phyloP scores from a whole-genome alignment of 1,140 invertebrate species.

The Campoletis sonorensis region DNA sequence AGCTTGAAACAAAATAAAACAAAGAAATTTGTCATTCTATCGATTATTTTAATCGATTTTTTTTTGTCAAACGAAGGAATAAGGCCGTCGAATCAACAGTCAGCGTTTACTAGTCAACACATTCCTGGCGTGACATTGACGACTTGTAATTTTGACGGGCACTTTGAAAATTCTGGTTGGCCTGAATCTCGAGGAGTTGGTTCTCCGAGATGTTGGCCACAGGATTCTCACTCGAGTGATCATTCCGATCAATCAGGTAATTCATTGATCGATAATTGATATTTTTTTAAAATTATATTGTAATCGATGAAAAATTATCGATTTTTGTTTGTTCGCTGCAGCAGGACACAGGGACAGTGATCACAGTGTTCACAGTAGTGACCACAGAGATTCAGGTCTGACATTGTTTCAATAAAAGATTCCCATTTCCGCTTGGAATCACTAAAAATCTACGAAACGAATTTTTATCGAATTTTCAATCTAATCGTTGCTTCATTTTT shows the following conservation, averaged over 20 bases:
- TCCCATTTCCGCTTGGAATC: not conserved
- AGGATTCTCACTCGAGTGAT: conserved; percentile 71
- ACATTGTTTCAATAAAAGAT: no score
- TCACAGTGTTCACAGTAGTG: no score
- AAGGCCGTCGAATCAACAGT: conserved; percentile 69
- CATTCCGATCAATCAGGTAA: conserved; percentile 72
- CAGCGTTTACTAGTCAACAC: conserved; percentile 70
- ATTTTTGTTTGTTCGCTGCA: no score
- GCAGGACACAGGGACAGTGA: no score
- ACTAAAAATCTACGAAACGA: no score
- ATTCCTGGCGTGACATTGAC: conserved; percentile 74
- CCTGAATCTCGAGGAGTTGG: conserved; percentile 66
- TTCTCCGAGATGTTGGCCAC: conserved; percentile 69
- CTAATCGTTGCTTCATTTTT: conserved; percentile 35
- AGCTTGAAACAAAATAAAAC: no score
- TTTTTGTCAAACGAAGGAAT: conserved; percentile 59
- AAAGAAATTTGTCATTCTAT: no score
- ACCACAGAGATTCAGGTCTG: no score
- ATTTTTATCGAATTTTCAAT: not conserved
- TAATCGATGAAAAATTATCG: no score
- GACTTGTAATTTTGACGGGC: conserved; percentile 71
- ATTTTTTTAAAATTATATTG: not conserved
- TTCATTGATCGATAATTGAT: not conserved
- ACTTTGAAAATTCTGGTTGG: conserved; percentile 68
- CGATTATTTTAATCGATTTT: conserved; percentile 39